phyloP scores from a whole-genome alignment of 2,888 invertebrate genomes.

The Cantharis flavilabris region DNA sequence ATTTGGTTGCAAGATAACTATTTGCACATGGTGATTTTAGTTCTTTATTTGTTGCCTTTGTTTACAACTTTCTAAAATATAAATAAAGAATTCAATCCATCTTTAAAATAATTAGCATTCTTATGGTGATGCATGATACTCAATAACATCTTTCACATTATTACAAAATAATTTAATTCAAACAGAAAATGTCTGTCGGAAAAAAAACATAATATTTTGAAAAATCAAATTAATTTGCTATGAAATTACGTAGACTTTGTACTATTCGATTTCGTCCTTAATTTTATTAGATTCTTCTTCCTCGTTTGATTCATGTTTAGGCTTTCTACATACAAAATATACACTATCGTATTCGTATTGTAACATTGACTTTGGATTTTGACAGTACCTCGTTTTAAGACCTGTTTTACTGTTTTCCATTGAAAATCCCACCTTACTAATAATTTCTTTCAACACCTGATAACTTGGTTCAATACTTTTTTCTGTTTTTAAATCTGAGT shows the following conservation, averaged over 20 bases:
- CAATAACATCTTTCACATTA: neutral
- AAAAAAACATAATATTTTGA: neutral
- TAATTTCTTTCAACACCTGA: conserved; percentile 68
- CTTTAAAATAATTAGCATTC: neutral
- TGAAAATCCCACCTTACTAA: conserved; percentile 80
- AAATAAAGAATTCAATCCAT: neutral
- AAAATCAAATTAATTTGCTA: neutral
- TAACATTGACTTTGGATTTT: conserved; percentile 91
- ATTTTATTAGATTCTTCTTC: neutral
- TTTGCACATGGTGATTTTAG: neutral
- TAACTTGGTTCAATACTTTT: conserved; percentile 93
- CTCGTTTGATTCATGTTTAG: conserved; percentile 44
- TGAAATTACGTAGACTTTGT: neutral
- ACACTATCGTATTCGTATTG: conserved; percentile 91
- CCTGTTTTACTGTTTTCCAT: conserved; percentile 80
- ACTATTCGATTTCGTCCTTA: neutral
- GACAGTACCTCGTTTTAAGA: conserved; percentile 86
- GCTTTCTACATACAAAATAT: conserved; percentile 89
- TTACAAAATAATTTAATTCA: neutral
- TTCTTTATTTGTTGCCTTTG: neutral
- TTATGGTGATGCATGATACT: neutral
- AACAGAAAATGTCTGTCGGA: neutral
- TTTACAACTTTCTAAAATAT: neutral
- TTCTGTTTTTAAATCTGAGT: conserved; percentile 84
- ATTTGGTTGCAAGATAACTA: neutral